Evolutionary conservation across 2,888 invertebrate genomes (phyloP).

Genomic region (Rhamnusium bicolor): DNA sequence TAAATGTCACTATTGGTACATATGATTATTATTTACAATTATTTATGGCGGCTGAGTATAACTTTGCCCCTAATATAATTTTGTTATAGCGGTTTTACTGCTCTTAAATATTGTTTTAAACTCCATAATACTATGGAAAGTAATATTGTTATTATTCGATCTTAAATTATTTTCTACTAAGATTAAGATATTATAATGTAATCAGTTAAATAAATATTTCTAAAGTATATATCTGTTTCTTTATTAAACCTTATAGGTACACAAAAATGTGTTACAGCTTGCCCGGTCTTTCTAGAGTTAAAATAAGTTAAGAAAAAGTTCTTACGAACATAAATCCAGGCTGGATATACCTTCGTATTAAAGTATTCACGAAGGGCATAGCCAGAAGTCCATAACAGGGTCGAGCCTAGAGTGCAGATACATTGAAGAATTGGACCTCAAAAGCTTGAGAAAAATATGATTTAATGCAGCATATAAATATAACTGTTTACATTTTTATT

Average conservation of each 20-base stretch:
- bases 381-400: too few species aligned
- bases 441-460: too few species aligned
- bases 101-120: slow-evolving; percentile 45
- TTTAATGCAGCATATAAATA: too few species aligned
- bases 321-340: too few species aligned
- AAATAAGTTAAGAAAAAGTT: too few species aligned
- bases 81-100: slow-evolving; percentile 47
- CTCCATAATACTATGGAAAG: slow-evolving; percentile 37
- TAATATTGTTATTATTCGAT: slow-evolving; percentile 56
- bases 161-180: slow-evolving; percentile 61
- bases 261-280: too few species aligned
- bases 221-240: slow-evolving; percentile 34
- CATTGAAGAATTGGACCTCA: too few species aligned
- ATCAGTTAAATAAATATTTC: slow-evolving; percentile 63
- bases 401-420: too few species aligned
- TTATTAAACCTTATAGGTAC: not conserved
- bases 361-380: too few species aligned
- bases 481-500: too few species aligned
- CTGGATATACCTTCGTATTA: too few species aligned
- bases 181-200: slow-evolving; percentile 58
- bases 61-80: slow-evolving; percentile 45
- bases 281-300: too few species aligned
- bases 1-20: slow-evolving; percentile 30
- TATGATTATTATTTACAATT: slow-evolving; percentile 14
- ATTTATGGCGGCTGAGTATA: slow-evolving; percentile 44